Conservation (phyloP, 2,113 vertebrate species). For the Bettongia penicillata region DNA sequence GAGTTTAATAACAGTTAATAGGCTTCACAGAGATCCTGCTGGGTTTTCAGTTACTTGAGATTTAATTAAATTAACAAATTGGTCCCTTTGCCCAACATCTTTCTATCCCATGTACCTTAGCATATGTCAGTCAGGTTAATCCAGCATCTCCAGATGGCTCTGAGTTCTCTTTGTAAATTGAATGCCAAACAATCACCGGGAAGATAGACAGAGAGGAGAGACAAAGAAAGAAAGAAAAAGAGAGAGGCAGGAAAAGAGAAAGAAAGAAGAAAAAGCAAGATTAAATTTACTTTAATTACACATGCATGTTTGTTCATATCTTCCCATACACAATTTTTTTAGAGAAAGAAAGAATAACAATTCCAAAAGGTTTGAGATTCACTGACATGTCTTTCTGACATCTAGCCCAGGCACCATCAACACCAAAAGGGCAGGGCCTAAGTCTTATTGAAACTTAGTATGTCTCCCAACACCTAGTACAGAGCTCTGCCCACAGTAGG, state of each 20-base stretch:
- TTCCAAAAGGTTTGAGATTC: not conserved
- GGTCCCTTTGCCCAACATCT: constrained; percentile 77
- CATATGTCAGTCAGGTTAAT: constrained; percentile 79
- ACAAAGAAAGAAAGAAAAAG: not conserved
- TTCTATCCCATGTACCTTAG: constrained; percentile 71
- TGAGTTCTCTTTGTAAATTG: constrained; percentile 38
- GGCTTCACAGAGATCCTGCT: constrained; percentile 60
- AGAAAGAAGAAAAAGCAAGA: not conserved
- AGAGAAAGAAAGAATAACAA: not conserved
- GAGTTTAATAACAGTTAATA: constrained; percentile 25
- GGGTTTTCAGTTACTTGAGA: constrained; percentile 74
- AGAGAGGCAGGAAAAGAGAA: no score
- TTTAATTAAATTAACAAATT: constrained; percentile 81
- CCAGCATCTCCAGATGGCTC: constrained; percentile 76
- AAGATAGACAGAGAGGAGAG: not conserved
- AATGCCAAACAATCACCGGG: constrained; percentile 66
- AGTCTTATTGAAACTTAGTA: not conserved
- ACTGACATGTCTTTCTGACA: not conserved
- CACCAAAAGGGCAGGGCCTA: not conserved
- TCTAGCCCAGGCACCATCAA: not conserved
- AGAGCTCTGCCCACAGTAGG: not conserved
- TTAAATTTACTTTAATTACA: not conserved
- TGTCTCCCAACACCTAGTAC: not conserved
- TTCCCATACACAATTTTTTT: not conserved
- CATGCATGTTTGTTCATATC: not conserved